Conservation (phyloP, 2,797 vertebrate genomes). For the Darevskia mixta region DNA sequence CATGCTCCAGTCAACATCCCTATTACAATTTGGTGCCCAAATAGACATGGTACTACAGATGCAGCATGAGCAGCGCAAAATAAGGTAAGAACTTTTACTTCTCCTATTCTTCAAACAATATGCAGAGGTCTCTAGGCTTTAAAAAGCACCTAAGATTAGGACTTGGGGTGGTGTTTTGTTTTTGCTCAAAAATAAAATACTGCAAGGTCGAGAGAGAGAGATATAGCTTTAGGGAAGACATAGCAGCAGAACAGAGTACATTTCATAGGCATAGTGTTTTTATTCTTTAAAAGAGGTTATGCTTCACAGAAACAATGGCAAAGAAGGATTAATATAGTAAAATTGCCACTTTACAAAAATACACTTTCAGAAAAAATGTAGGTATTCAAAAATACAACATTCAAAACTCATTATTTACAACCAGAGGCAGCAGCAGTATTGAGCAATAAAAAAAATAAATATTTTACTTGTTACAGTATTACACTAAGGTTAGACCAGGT, state of each 20-base stretch:
- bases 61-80: neutral
- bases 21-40: neutral
- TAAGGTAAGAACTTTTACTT: neutral
- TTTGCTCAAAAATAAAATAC: neutral
- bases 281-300: constrained; percentile 72
- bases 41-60: too few relatives aligned
- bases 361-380: constrained; percentile 69
- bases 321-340: constrained; percentile 72
- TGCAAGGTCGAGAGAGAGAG: too few relatives aligned
- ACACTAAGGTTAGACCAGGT: constrained; percentile 58
- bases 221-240: neutral
- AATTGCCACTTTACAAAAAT: constrained; percentile 70
- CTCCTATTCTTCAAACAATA: neutral
- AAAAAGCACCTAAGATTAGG: neutral
- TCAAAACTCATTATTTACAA: constrained; percentile 75
- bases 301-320: constrained; percentile 67
- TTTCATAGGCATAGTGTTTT: constrained; percentile 30
- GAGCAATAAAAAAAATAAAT: constrained; percentile 75
- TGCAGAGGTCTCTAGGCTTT: neutral
- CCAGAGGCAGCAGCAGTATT: constrained; percentile 68
- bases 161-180: neutral
- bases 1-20: neutral
- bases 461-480: constrained; percentile 60
- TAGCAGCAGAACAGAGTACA: neutral
- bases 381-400: constrained; percentile 79